phyloP scores from a whole-genome alignment of 2,113 vertebrate species.

The Glaucomys volans region DNA sequence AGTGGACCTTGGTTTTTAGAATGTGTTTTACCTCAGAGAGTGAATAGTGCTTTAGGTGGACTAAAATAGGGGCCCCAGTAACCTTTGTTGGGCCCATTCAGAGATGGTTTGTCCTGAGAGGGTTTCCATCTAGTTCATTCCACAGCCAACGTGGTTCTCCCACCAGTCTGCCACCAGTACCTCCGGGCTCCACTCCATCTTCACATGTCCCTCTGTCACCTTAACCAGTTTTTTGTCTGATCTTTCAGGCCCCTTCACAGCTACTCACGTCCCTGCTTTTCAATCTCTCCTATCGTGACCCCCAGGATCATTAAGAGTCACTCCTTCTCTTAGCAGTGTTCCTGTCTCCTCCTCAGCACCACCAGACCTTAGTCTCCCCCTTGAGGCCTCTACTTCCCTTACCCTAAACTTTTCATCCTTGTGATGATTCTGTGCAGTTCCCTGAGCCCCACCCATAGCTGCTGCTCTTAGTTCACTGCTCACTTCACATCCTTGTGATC shows the following conservation, averaged over 20 bases:
- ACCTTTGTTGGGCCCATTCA: no score
- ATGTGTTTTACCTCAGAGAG: not conserved
- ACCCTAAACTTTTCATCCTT: not conserved
- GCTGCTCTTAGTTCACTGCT: not conserved
- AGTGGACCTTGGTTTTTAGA: not conserved
- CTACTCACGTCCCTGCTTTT: not conserved
- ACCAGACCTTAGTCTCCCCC: not conserved
- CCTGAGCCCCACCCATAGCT: not conserved
- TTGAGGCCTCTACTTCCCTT: not conserved
- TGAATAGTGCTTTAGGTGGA: not conserved
- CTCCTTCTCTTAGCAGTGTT: not conserved
- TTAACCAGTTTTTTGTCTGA: not conserved
- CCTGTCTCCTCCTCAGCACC: not conserved
- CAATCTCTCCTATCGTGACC: not conserved
- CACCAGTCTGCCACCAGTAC: not conserved
- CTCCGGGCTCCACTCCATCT: not conserved
- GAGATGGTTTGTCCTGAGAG: not conserved
- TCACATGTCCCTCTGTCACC: not conserved
- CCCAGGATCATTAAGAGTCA: not conserved
- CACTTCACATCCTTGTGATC: not conserved
- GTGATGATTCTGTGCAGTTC: not conserved
- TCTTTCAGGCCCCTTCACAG: not conserved
- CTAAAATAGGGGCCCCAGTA: not conserved
- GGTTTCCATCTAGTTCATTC: not conserved
- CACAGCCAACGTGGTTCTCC: rapidly evolving